Evolutionary conservation across 2,797 vertebrate species (phyloP).

Genomic region (Enteromius paludinosus): DNA sequence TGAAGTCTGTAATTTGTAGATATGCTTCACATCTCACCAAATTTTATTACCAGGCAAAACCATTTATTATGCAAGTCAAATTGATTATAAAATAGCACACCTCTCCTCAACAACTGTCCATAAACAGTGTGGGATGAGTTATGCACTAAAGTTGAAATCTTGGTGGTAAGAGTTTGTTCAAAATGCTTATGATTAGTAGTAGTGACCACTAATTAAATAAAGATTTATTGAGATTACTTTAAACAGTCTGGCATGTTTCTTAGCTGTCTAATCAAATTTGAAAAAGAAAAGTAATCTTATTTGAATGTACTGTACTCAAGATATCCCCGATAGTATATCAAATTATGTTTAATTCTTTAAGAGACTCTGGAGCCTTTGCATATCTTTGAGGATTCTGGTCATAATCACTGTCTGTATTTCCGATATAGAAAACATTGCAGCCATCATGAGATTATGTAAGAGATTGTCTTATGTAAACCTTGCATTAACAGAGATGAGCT

Average conservation of each 20-base stretch:
- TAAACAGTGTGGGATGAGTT: background rate
- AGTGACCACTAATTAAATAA: background rate
- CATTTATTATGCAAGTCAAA: background rate
- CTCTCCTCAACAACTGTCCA: background rate
- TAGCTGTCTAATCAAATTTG: background rate
- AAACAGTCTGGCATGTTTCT: background rate
- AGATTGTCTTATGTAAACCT: background rate
- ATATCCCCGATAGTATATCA: background rate
- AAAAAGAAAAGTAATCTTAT: background rate
- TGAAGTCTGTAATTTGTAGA: background rate
- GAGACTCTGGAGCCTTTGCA: background rate
- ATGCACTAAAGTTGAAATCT: background rate
- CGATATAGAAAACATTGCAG: constrained; percentile 1
- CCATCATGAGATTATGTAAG: constrained; percentile 8
- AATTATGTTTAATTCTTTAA: constrained; percentile 14
- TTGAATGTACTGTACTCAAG: background rate
- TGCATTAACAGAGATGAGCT: background rate
- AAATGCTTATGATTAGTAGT: background rate
- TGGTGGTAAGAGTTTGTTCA: background rate
- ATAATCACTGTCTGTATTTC: background rate
- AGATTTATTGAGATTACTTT: background rate
- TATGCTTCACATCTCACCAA: background rate
- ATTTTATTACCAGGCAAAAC: background rate
- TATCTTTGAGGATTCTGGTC: background rate
- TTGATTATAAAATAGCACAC: background rate